Conservation (phyloP, 1,140 invertebrate species). For the Colletes latitarsis region DNA sequence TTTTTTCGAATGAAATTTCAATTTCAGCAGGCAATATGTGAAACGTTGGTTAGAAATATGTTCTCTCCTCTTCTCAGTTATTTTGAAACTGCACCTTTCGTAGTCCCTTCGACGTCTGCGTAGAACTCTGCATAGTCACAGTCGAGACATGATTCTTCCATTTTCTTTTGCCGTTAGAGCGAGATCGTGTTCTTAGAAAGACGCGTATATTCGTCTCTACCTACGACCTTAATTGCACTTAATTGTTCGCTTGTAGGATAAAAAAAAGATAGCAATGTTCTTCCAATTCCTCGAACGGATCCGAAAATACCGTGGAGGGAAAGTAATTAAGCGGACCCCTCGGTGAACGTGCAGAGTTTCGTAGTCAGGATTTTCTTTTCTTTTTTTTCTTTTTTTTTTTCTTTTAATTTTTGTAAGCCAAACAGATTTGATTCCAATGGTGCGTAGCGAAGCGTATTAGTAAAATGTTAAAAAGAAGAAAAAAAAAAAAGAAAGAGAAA, state of each 20-base stretch:
- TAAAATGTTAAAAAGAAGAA: slow-evolving; percentile 45
- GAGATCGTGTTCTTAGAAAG: not conserved
- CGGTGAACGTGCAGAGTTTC: slow-evolving; percentile 26
- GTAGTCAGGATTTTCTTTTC: slow-evolving; percentile 11
- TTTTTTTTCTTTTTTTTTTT: slow-evolving; percentile 17
- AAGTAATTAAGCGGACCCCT: not conserved
- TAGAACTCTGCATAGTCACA: not conserved
- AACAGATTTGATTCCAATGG: slow-evolving; percentile 68
- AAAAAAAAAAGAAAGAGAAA: slow-evolving; percentile 24
- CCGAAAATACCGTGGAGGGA: not conserved
- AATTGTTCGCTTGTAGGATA: not conserved
- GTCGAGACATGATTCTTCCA: not conserved
- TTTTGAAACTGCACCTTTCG: not conserved
- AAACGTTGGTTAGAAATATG: slow-evolving; percentile 22
- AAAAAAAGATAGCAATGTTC: not conserved
- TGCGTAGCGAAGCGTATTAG: slow-evolving; percentile 64
- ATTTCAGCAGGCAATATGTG: slow-evolving; percentile 1
- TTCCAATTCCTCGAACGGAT: not conserved
- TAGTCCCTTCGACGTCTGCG: too few species aligned
- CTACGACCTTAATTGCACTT: not conserved
- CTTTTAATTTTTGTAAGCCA: slow-evolving; percentile 12
- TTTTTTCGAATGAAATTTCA: not conserved
- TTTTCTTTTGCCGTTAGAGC: not conserved
- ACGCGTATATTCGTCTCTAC: not conserved
- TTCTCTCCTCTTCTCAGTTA: slow-evolving; percentile 17